Evolutionary conservation across 2,888 invertebrate species (phyloP).

Genomic region (Iselma pallidipennis): DNA sequence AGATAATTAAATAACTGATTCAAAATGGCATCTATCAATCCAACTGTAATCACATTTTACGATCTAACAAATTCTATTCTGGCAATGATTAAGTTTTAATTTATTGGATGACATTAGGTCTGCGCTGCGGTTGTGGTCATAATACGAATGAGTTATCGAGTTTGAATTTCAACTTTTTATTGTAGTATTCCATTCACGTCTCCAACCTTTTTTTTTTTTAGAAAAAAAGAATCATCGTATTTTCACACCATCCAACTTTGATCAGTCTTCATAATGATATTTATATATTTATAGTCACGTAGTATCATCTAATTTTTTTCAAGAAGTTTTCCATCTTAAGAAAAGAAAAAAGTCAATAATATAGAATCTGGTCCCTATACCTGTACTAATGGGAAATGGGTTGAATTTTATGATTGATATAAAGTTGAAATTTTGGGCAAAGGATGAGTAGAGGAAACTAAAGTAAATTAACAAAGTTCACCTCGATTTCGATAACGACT

Average conservation of each 20-base stretch:
- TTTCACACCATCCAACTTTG: background rate
- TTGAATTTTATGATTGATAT: background rate
- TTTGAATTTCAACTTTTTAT: background rate
- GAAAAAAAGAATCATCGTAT: background rate
- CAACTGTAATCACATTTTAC: background rate
- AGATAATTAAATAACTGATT: background rate
- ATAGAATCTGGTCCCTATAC: no score
- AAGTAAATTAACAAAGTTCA: slow-evolving; percentile 23
- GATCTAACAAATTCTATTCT: slow-evolving; percentile 3
- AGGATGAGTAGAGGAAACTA: background rate
- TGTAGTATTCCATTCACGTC: background rate
- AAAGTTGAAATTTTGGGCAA: background rate
- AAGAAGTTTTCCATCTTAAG: no score
- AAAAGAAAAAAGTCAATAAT: background rate
- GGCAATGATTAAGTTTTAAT: slow-evolving; percentile 9
- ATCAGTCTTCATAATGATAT: background rate
- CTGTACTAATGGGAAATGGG: background rate
- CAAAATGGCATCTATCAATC: background rate
- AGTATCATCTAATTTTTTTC: no score
- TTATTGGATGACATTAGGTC: background rate
- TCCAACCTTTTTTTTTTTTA: no score
- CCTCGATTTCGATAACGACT: slow-evolving; percentile 18
- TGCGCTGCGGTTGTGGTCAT: background rate
- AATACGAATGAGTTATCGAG: background rate
- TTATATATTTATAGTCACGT: background rate